A percentile compares a stretch with the other conserved stretches of the same genome.
phyloP scores from a whole-genome alignment of 2,888 invertebrate genomes.

The Ophioninae sp. region DNA sequence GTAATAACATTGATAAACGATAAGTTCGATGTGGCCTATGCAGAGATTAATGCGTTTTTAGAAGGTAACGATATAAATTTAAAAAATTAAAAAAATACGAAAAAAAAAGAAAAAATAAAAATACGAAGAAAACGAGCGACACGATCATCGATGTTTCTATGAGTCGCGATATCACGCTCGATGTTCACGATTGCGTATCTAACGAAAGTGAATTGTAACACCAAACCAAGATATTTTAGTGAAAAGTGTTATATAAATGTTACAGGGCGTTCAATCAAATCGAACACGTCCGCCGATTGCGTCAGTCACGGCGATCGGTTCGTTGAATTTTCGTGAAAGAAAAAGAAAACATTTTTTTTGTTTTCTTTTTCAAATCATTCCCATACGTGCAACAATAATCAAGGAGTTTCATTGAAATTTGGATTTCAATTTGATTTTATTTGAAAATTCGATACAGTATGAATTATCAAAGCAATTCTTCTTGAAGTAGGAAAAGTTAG shows the following conservation, averaged over 20 bases:
- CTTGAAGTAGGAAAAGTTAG: too few relatives aligned
- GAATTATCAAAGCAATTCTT: too few relatives aligned
- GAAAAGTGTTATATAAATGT: constrained; percentile 33
- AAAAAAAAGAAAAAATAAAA: not conserved
- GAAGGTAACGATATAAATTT: constrained; percentile 16
- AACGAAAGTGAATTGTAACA: constrained; percentile 56
- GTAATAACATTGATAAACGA: constrained; percentile 45
- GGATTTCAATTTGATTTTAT: too few relatives aligned
- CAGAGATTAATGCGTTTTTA: constrained; percentile 59
- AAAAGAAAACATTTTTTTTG: not conserved
- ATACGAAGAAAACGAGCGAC: not conserved
- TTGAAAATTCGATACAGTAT: too few relatives aligned
- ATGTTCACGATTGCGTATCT: constrained; percentile 36
- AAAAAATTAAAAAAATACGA: not conserved
- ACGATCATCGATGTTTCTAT: constrained; percentile 11
- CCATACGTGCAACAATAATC: not conserved
- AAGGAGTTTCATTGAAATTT: too few relatives aligned
- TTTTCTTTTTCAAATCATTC: not conserved
- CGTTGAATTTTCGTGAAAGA: not conserved
- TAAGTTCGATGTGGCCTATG: constrained; percentile 64
- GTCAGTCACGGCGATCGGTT: not conserved
- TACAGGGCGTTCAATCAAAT: constrained; percentile 57
- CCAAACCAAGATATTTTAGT: constrained; percentile 38
- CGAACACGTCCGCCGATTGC: constrained; percentile 32
- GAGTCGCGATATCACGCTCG: constrained; percentile 14